phyloP scores from a whole-genome alignment of 2,797 vertebrate genomes.

The Halcyon chelicuti region DNA sequence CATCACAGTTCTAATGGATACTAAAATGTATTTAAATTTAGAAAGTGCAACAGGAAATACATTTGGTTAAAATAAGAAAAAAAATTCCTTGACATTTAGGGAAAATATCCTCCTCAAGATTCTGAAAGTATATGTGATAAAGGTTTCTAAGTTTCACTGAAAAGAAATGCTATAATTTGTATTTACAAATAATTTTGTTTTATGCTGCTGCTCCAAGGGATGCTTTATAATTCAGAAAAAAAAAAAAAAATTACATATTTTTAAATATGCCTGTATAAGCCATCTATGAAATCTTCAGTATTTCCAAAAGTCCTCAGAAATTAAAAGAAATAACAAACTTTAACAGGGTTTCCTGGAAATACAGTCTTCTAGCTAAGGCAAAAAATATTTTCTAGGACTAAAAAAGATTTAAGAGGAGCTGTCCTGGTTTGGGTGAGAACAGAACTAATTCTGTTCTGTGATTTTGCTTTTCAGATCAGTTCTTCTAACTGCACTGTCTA shows the following conservation, averaged over 20 bases:
- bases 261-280: neutral
- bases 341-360: neutral
- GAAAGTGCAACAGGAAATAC: neutral
- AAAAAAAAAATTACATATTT: neutral
- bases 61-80: neutral
- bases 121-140: neutral
- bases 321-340: slow-evolving; percentile 8
- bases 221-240: neutral
- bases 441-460: no score
- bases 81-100: neutral
- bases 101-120: neutral
- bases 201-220: neutral
- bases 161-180: neutral
- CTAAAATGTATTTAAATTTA: neutral
- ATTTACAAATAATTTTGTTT: neutral
- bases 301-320: slow-evolving; percentile 25
- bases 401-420: neutral
- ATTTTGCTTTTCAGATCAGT: no score
- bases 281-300: neutral
- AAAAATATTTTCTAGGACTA: neutral
- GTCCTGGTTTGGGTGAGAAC: no score
- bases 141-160: neutral
- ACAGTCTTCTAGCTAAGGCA: neutral
- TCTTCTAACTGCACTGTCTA: no score
- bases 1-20: neutral